These are phyloP conservation scores for Sebastes goodei DNA, from an alignment of 2,797 vertebrate species.

Conservation along the genomic window DNA sequence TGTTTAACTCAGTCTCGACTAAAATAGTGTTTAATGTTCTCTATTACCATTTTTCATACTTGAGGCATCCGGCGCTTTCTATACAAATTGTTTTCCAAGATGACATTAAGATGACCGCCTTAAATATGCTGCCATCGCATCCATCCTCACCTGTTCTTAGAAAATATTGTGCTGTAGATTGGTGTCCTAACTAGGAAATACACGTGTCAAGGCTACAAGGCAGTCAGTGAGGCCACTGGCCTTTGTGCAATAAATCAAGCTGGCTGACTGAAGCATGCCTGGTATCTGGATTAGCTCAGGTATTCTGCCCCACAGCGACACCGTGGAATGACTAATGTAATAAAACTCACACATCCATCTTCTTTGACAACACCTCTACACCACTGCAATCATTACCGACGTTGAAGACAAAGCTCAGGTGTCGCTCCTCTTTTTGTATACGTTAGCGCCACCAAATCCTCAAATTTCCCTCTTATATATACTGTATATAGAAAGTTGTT, in stretches of 20 bases:
- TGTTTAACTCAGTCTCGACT: background rate
- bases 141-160: background rate
- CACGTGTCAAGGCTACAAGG: background rate
- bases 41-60: background rate
- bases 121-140: background rate
- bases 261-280: constrained; percentile 34
- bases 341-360: constrained; percentile 5
- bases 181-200: background rate
- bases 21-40: background rate
- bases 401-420: background rate
- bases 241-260: constrained; percentile 28
- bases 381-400: background rate
- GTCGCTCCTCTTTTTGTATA: background rate
- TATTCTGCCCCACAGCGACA: constrained; percentile 33
- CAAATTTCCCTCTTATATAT: background rate
- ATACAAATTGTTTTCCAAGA: background rate
- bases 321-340: constrained; percentile 8
- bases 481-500: background rate
- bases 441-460: background rate
- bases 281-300: constrained; percentile 55
- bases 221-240: background rate
- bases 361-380: background rate
- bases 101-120: background rate
- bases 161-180: background rate
- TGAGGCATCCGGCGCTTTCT: too few species aligned